Conservation (phyloP, 2,888 invertebrate genomes). For the Athalia circularis region DNA sequence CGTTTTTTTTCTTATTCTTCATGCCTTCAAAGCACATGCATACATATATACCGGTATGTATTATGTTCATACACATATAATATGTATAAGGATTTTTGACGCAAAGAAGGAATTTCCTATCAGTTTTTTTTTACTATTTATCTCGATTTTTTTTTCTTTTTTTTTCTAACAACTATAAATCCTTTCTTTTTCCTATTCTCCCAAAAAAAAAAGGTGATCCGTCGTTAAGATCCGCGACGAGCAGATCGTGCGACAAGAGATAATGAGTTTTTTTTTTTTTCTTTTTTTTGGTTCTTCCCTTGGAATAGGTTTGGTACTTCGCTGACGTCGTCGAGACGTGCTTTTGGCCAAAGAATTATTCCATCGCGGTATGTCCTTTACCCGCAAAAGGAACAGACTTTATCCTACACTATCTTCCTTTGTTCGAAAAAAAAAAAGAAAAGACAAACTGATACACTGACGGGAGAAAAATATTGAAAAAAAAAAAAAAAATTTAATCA, state of each 20-base stretch:
- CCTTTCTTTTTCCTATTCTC: slow-evolving; percentile 28
- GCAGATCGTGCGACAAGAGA: slow-evolving; percentile 41
- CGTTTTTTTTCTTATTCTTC: too few species aligned
- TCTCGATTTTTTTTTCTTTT: too few species aligned
- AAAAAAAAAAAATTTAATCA: slow-evolving; percentile 1
- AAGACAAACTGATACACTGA: slow-evolving; percentile 31
- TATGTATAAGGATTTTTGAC: too few species aligned
- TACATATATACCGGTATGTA: too few species aligned
- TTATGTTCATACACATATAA: too few species aligned
- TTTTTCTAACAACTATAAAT: background rate
- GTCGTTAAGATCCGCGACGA: slow-evolving; percentile 34
- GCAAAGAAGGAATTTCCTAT: too few species aligned
- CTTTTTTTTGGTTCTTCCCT: background rate
- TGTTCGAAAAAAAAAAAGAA: background rate
- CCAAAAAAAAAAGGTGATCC: slow-evolving; percentile 27
- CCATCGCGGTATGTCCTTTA: background rate
- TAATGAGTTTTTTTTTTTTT: slow-evolving; percentile 39
- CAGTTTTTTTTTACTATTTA: too few species aligned
- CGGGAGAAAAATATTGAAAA: too few species aligned
- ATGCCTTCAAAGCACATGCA: too few species aligned
- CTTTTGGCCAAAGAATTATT: slow-evolving; percentile 23
- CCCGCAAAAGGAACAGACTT: background rate
- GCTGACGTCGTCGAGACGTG: slow-evolving; percentile 34
- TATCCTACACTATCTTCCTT: background rate
- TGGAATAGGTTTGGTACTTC: slow-evolving; percentile 31